Conservation (phyloP, 2,797 vertebrate genomes). For the Neosilurus hyrtlii region DNA sequence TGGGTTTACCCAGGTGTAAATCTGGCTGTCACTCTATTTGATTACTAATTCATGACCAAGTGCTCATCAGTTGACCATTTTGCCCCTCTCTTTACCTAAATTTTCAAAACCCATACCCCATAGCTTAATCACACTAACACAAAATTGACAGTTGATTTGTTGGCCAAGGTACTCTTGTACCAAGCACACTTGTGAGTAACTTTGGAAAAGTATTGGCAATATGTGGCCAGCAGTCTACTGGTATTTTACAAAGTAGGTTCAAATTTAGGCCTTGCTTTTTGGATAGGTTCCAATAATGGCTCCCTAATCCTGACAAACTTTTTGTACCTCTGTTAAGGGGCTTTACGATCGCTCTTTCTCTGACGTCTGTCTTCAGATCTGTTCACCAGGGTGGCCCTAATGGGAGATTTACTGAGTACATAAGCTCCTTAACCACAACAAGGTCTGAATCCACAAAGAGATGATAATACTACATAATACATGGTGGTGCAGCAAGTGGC, state of each 20-base stretch:
- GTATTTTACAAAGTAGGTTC: not conserved
- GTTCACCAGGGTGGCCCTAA: not conserved
- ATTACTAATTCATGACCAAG: not conserved
- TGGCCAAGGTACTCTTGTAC: not conserved
- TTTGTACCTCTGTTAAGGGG: not conserved
- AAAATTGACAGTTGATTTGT: not conserved
- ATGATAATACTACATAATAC: not conserved
- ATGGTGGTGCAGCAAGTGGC: not conserved
- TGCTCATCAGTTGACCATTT: not conserved
- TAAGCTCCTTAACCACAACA: not conserved
- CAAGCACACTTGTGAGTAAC: not conserved
- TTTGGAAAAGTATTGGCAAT: not conserved
- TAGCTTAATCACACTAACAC: not conserved
- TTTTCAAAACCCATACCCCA: not conserved
- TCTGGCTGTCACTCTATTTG: not conserved
- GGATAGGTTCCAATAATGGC: not conserved
- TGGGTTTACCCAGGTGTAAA: not conserved
- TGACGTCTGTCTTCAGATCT: not conserved
- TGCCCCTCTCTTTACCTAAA: not conserved
- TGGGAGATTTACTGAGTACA: not conserved
- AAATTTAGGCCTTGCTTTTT: not conserved
- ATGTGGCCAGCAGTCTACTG: not conserved
- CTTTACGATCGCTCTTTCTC: not conserved
- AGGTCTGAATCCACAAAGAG: not conserved
- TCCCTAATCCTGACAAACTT: not conserved